These are phyloP conservation scores for Achroia grisella DNA, from an alignment of 1,140 invertebrate species.

Conservation along the genomic window DNA sequence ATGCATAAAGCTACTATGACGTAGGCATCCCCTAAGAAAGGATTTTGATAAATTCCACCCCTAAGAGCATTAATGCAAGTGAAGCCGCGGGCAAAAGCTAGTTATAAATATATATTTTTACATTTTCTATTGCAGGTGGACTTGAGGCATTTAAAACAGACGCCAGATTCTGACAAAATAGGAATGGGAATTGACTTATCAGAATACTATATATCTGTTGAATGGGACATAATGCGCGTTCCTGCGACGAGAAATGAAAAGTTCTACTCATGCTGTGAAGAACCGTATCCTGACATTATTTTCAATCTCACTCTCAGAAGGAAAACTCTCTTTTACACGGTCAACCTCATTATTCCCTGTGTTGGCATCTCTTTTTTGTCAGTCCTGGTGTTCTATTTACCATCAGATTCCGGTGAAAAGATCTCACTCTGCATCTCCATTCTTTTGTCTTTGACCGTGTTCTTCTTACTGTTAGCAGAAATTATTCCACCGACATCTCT, in stretches of 20 bases:
- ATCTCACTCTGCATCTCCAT: slow-evolving; percentile 99
- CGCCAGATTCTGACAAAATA: slow-evolving; percentile 86
- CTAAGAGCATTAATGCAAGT: no score
- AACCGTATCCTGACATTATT: slow-evolving; percentile 96
- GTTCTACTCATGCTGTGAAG: slow-evolving; percentile 92
- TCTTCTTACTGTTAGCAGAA: slow-evolving; percentile 97
- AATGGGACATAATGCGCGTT: slow-evolving; percentile 97
- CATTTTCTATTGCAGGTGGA: slow-evolving; percentile 81
- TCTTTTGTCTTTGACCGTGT: slow-evolving; percentile 97
- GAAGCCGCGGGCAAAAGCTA: no score
- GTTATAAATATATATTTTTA: slow-evolving; percentile 1
- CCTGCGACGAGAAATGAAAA: slow-evolving; percentile 91
- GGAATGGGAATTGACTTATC: slow-evolving; percentile 93
- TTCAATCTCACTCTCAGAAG: slow-evolving; percentile 97
- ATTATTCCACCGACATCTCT: slow-evolving; percentile 99
- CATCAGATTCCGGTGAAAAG: slow-evolving; percentile 98
- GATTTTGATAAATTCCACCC: no score
- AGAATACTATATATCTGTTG: slow-evolving; percentile 96
- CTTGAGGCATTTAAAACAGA: slow-evolving; percentile 87
- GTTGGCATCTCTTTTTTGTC: slow-evolving; percentile 98
- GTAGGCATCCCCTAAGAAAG: no score
- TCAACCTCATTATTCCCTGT: slow-evolving; percentile 97
- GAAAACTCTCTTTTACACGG: slow-evolving; percentile 98
- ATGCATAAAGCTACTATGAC: no score
- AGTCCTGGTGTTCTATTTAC: slow-evolving; percentile 98